phyloP scores from a whole-genome alignment of 2,797 vertebrate species.

The Leptatherina wallacei region DNA sequence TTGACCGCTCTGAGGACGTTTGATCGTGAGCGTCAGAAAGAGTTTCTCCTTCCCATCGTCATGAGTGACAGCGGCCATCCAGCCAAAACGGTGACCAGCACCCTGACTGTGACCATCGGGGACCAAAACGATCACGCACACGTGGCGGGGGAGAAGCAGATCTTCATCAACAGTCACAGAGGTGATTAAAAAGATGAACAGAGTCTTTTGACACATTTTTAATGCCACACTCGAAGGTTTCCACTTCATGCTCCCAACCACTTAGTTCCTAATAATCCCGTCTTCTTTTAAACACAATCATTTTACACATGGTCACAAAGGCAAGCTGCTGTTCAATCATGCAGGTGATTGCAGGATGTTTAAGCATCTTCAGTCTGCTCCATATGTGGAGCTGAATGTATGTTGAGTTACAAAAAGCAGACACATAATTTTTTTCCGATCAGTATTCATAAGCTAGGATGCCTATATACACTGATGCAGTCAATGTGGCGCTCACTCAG shows the following conservation, averaged over 20 bases:
- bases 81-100: slow-evolving; percentile 84
- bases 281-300: background rate
- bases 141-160: slow-evolving; percentile 82
- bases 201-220: too few relatives aligned
- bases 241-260: background rate
- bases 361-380: background rate
- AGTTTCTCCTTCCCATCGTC: slow-evolving; percentile 85
- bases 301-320: background rate
- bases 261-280: background rate
- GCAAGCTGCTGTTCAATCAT: background rate
- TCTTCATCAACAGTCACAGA: slow-evolving; percentile 85
- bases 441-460: background rate
- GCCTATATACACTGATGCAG: too few relatives aligned
- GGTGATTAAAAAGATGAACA: slow-evolving; percentile 66
- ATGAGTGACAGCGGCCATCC: slow-evolving; percentile 87
- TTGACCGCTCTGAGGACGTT: slow-evolving; percentile 87
- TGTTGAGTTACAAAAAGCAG: background rate
- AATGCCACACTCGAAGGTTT: slow-evolving; percentile 4
- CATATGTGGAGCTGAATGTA: background rate
- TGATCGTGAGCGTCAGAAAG: slow-evolving; percentile 87
- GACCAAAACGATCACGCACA: slow-evolving; percentile 90
- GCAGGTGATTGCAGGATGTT: background rate
- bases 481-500: too few relatives aligned
- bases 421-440: background rate
- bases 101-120: slow-evolving; percentile 86